Evolutionary conservation across 2,113 vertebrate genomes (phyloP).

Genomic region (Channa argus): DNA sequence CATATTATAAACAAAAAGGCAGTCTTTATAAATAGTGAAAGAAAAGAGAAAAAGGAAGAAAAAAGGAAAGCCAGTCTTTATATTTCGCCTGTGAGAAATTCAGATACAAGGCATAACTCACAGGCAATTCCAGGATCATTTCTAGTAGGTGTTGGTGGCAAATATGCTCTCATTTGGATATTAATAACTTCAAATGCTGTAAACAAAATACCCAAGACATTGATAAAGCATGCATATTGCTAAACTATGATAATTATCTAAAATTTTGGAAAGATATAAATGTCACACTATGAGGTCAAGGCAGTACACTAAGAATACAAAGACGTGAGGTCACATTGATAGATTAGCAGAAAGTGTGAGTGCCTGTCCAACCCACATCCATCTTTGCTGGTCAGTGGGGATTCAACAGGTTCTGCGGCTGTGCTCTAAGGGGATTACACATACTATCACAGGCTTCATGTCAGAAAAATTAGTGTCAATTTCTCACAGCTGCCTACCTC

Average conservation of each 20-base stretch:
- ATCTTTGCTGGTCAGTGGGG: conserved; percentile 36
- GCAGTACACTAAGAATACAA: neutral
- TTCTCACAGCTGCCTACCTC: conserved; percentile 48
- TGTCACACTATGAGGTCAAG: neutral
- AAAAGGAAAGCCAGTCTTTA: neutral
- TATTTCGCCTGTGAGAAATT: neutral
- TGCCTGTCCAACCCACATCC: neutral
- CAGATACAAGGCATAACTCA: conserved; percentile 1
- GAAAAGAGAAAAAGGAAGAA: neutral
- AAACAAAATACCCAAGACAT: conserved; percentile 14
- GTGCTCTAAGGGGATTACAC: conserved; percentile 72
- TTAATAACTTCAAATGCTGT: conserved; percentile 40
- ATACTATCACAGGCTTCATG: conserved; percentile 64
- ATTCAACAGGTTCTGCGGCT: conserved; percentile 58
- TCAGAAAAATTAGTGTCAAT: conserved; percentile 69
- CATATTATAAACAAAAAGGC: neutral
- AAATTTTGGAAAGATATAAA: conserved; percentile 22
- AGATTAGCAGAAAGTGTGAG: conserved; percentile 16
- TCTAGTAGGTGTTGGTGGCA: conserved; percentile 4
- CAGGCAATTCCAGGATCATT: conserved; percentile 2
- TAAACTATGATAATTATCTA: conserved; percentile 16
- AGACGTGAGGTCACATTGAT: conserved; percentile 2
- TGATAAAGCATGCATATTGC: conserved; percentile 9
- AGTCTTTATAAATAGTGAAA: neutral
- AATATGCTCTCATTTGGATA: conserved; percentile 35